A percentile compares a stretch with the other conserved stretches of the same genome.
Conservation (phyloP, 1,140 invertebrate species). For the Globodera rostochiensis region DNA sequence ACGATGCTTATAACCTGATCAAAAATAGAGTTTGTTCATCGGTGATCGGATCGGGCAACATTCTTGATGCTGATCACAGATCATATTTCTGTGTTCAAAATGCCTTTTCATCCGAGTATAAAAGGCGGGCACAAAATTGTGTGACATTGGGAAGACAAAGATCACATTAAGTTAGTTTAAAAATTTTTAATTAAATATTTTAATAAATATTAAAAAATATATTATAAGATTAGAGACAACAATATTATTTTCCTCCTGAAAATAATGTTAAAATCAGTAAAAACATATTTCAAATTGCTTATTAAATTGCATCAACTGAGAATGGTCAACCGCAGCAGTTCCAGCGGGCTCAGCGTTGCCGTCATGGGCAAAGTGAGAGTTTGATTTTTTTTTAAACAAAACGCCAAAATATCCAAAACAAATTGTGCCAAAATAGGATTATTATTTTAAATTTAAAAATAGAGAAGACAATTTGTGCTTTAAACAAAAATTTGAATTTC, state of each 20-base stretch:
- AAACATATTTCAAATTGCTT: background rate
- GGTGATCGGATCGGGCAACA: background rate
- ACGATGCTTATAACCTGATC: too few relatives aligned
- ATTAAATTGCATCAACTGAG: background rate
- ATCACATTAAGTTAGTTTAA: background rate
- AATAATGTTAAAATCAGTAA: background rate
- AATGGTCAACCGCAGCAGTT: background rate
- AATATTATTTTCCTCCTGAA: background rate
- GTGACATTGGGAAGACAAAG: too few relatives aligned
- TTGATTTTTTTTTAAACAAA: background rate
- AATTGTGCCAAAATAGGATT: background rate
- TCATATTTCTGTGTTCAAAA: background rate
- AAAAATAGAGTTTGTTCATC: background rate
- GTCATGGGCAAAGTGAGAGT: background rate
- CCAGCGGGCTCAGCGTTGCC: background rate
- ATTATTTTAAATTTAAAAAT: background rate
- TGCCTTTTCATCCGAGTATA: background rate
- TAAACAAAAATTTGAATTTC: background rate
- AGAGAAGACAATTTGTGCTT: background rate
- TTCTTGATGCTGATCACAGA: constrained; percentile 3
- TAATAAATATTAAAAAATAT: background rate
- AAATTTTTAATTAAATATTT: background rate
- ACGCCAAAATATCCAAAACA: background rate
- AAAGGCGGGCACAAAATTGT: too few relatives aligned
- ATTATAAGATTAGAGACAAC: background rate